Evolutionary conservation across 2,797 vertebrate genomes (phyloP), one percentile per base, ranked within the genome.

Genomic region (Molossus molossus): DNA sequence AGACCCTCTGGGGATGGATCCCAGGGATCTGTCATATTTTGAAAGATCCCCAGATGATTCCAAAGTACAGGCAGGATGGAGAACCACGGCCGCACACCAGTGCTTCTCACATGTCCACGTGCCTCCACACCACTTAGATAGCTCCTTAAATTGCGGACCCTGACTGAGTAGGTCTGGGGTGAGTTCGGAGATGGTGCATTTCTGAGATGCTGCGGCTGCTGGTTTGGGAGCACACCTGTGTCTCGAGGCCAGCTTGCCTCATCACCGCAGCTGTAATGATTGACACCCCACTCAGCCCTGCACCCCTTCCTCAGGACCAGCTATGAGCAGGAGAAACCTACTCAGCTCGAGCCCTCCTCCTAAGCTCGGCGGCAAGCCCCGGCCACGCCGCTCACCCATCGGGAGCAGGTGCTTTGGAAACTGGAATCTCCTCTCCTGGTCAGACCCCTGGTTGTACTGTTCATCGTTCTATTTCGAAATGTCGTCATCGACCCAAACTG

Each of bases 391-490:
- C 60, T 69, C 14, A 37, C 23, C 27, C 60, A 21, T 13, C 0
- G 0, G 45, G 29, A 88, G 65, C 65, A 88, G n/a, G 70, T 88
- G 20, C 37, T 57, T 60, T 72, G 27, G 40, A 95, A 91, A 85
- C 45, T 82, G 20, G 7, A 88, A 60, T 86, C 15, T 95, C 55
- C 48, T 45, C 20, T 87, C 53, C 60, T 40, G n/a, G 40, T 58
- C 91, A 94, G 73, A 81, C 17, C 33, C 29, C 11, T 94, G 11
- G 70, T 73, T 94, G 7, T 75, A 29, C 75, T 93, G 89, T 87
- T 95, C 91, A 84, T 18, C 72, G 87, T 91, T 37, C 37, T 87
- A 0, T 90, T 97, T 69, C 86, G 70, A 85, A 70, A 81, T 65
- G 50, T 29, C n/a, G 40, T 93, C 57, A 48, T 87, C 57, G 80